Conservation (phyloP, 2,113 vertebrate genomes). For the Syngnathus typhle region DNA sequence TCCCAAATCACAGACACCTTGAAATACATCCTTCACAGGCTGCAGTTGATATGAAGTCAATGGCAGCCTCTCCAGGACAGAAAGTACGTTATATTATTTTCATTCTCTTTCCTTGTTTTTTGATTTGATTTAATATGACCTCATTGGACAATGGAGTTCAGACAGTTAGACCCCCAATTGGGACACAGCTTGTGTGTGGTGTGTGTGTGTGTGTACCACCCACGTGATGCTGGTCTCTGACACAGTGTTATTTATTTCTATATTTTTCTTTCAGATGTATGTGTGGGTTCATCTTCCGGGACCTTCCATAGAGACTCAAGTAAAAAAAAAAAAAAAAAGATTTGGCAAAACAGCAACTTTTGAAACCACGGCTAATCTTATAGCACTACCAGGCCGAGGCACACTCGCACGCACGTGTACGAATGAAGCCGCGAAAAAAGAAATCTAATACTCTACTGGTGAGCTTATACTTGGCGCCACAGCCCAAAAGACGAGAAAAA, state of each 20-base stretch:
- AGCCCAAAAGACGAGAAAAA: slow-evolving; percentile 46
- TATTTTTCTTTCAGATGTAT: background rate
- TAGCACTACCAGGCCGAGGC: slow-evolving; percentile 8
- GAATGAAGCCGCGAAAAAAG: background rate
- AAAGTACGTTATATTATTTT: background rate
- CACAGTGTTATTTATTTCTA: background rate
- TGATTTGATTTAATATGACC: background rate
- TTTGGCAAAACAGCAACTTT: background rate
- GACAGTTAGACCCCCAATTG: background rate
- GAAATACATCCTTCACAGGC: background rate
- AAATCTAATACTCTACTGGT: slow-evolving; percentile 22
- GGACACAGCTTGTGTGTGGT: background rate
- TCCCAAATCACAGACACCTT: background rate
- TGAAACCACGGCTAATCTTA: slow-evolving; percentile 33
- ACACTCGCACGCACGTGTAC: background rate
- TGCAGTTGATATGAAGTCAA: background rate
- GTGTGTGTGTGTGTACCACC: background rate
- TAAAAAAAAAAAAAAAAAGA: background rate
- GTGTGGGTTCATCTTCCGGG: background rate
- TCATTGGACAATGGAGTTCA: background rate
- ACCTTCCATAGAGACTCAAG: background rate
- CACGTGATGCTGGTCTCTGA: background rate
- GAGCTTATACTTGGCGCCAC: slow-evolving; percentile 33
- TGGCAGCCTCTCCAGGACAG: background rate
- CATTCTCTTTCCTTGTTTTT: background rate